phyloP scores from a whole-genome alignment of 2,797 vertebrate genomes.

The Pogoniulus pusillus region DNA sequence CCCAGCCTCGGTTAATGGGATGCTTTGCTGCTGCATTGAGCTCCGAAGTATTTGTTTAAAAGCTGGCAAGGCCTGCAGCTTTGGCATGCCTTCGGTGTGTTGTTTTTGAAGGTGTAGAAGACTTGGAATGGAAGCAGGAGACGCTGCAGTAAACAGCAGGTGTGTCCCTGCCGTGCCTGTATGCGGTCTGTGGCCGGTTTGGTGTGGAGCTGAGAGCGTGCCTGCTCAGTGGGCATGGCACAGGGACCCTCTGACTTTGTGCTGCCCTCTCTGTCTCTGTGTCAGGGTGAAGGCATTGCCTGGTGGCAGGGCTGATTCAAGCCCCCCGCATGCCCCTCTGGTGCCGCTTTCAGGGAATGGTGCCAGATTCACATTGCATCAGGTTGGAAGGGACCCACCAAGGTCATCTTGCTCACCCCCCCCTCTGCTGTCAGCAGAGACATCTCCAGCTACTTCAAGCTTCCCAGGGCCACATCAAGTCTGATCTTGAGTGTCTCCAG shows the following conservation, averaged over 20 bases:
- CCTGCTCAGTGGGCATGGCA: background rate
- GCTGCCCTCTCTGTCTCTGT: accelerated
- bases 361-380: background rate
- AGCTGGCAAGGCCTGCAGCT: background rate
- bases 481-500: too few species aligned
- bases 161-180: background rate
- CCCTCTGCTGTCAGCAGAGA: too few species aligned
- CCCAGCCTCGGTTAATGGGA: accelerated
- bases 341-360: accelerated
- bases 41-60: slow-evolving; percentile 2
- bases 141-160: background rate
- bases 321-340: accelerated
- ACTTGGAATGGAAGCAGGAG: background rate
- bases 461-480: too few species aligned
- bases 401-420: too few species aligned
- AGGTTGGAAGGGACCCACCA: too few species aligned
- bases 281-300: background rate
- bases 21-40: background rate
- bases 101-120: background rate
- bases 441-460: too few species aligned
- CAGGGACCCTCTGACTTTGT: background rate
- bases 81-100: background rate
- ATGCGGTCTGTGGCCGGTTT: accelerated
- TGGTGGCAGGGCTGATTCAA: background rate
- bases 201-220: accelerated